Percentiles rank a stretch among this genome's conserved stretches.
These are phyloP conservation scores for Jordanella pulchra DNA, from an alignment of 2,797 vertebrate species.

Conservation along the genomic window DNA sequence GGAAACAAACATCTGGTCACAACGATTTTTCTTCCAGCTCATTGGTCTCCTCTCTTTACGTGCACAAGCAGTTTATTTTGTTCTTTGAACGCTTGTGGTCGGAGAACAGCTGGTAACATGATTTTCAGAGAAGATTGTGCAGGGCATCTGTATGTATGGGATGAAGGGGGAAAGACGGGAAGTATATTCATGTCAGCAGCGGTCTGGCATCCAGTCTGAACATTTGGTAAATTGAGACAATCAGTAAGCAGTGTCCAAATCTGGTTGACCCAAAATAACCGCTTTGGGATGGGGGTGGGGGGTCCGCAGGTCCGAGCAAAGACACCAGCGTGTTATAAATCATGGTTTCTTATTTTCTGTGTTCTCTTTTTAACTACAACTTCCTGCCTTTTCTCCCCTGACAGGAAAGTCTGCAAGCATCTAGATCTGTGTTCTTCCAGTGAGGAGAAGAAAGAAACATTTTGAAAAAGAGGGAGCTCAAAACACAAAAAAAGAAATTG, in stretches of 20 bases:
- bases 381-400: conserved; percentile 43
- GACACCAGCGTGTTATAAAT: conserved; percentile 46
- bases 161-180: conserved; percentile 47
- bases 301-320: conserved; percentile 28
- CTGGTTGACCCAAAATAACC: conserved; percentile 53
- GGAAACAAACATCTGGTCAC: conserved; percentile 83
- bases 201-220: conserved; percentile 65
- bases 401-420: conserved; percentile 62
- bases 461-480: conserved; percentile 57
- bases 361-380: conserved; percentile 50
- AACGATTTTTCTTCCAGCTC: conserved; percentile 70
- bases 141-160: conserved; percentile 63
- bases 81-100: conserved; percentile 78
- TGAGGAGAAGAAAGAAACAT: conserved; percentile 51
- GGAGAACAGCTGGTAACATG: conserved; percentile 72
- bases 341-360: conserved; percentile 39
- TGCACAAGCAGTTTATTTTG: conserved; percentile 77
- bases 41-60: conserved; percentile 72
- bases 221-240: conserved; percentile 45
- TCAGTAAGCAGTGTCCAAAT: conserved; percentile 37
- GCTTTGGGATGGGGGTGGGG: conserved; percentile 14
- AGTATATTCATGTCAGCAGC: conserved; percentile 65
- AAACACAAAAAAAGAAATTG: conserved; percentile 63
- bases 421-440: conserved; percentile 49
- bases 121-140: conserved; percentile 67